Base-by-base conservation (phyloP, 2,113 vertebrate genomes). In the Psettodes erumei region DNA sequence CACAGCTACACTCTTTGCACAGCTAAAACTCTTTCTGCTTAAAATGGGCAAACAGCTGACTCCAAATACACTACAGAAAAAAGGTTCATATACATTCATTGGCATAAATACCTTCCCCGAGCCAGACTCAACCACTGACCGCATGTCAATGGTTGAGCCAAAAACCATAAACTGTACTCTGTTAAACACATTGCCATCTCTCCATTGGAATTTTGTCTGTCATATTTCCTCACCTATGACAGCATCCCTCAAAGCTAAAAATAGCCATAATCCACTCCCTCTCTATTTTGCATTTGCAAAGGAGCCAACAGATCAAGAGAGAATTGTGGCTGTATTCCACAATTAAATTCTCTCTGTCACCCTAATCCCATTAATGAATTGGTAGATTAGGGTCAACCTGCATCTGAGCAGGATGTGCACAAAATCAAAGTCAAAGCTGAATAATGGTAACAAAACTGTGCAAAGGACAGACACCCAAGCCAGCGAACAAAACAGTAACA, bases 311-410 rank as follows among this genome's bases (percentile, higher is more conserved):
- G 50, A 77, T 45, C 51, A 70, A 40, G 19, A 51, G 60, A 75
- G 60, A 67, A 59, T 0, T 33, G 25, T 67, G 27, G 32, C 25
- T 48, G 45, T 19, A 33, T 75, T 64, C 37, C 75, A 79, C 25
- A 60, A 35, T 74, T 38, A 68, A 67, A 60, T 55, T 40, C 68
- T 33, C 1, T 38, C 45, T 53, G 33, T 42, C 54, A 70, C 60
- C 76, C 21, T 68, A 32, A 79, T 83, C 73, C 60, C 54, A 61
- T 47, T 68, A 85, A 80, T 74, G 38, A 81, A 78, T 62, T 68
- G 65, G 67, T 73, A 73, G 68, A 83, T 83, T 66, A 59, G 59
- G 18, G 72, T 70, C 33, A 55, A 73, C 23, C 25, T 11, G 1
- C 1, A 3, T 47, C 37, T 28, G 54, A 59, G 33, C 8, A 30